Evolutionary conservation across 2,888 invertebrate species (phyloP).

Genomic region (Cataglyphis cursor): DNA sequence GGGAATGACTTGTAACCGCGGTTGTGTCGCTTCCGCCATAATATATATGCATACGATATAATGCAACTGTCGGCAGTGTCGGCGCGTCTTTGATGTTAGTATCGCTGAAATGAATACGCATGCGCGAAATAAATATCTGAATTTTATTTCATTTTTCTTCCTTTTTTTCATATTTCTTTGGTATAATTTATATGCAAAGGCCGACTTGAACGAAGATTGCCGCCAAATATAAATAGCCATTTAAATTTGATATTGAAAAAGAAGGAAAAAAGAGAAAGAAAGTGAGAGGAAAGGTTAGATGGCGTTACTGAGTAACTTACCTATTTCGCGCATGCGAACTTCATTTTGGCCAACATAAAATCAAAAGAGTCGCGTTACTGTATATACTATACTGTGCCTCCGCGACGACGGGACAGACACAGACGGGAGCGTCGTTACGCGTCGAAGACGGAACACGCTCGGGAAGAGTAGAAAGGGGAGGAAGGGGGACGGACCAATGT

Average conservation of each 20-base stretch:
- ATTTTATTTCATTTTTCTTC: not conserved
- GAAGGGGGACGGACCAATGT: conserved; percentile 76
- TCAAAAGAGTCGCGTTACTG: not conserved
- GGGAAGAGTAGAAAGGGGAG: conserved; percentile 62
- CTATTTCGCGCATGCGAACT: not conserved
- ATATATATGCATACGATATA: no score
- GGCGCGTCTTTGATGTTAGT: no score
- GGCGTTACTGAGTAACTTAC: not conserved
- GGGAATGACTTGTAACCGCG: no score
- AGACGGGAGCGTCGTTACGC: conserved; percentile 65
- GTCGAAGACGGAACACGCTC: conserved; percentile 41
- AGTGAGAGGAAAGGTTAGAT: not conserved
- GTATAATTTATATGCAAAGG: not conserved
- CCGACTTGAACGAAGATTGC: no score
- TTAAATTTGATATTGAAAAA: not conserved
- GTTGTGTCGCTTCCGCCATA: no score
- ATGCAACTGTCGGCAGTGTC: no score
- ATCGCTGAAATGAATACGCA: no score
- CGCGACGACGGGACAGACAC: conserved; percentile 65
- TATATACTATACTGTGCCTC: conserved; percentile 51
- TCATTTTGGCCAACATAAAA: not conserved
- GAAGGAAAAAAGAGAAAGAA: not conserved
- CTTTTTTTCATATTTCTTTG: not conserved
- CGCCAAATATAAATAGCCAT: not conserved
- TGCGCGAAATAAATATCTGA: not conserved